Conservation (phyloP, 2,888 invertebrate species). For the Villa cingulata region DNA sequence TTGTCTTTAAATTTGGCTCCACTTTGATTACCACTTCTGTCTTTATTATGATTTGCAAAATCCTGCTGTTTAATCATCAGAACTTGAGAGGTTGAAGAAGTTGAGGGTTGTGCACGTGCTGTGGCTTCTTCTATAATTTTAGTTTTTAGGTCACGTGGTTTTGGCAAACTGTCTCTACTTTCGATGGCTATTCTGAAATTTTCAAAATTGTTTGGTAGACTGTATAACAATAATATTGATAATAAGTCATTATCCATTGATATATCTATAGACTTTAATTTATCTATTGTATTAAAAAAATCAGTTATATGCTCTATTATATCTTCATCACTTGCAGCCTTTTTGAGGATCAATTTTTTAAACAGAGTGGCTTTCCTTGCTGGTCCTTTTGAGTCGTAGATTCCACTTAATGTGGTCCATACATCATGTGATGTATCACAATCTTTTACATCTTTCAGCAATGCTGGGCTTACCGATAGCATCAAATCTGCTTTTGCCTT, state of each 20-base stretch:
- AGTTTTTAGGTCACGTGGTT: too few species aligned
- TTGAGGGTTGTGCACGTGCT: too few species aligned
- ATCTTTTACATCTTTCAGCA: slow-evolving; percentile 21
- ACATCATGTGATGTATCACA: slow-evolving; percentile 24
- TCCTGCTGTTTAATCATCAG: too few species aligned
- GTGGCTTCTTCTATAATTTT: slow-evolving; percentile 21
- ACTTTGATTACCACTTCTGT: too few species aligned
- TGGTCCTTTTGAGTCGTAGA: slow-evolving; percentile 25
- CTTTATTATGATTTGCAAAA: too few species aligned
- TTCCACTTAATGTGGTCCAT: slow-evolving; percentile 24
- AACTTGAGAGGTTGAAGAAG: too few species aligned
- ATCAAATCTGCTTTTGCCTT: slow-evolving; percentile 11
- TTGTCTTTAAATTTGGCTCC: too few species aligned
- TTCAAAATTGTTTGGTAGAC: too few species aligned
- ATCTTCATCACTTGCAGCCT: slow-evolving; percentile 21
- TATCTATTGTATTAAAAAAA: slow-evolving; percentile 24
- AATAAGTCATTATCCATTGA: slow-evolving; percentile 19
- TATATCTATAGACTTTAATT: slow-evolving; percentile 20
- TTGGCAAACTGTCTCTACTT: slow-evolving; percentile 21
- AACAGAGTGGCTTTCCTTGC: slow-evolving; percentile 27
- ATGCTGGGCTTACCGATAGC: slow-evolving; percentile 9
- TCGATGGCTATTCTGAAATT: slow-evolving; percentile 25
- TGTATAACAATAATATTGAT: too few species aligned
- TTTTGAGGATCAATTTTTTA: slow-evolving; percentile 23
- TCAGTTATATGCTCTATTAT: slow-evolving; percentile 20